Evolutionary conservation across 2,797 vertebrate species (phyloP).

Genomic region (Anisognathus igniventris): DNA sequence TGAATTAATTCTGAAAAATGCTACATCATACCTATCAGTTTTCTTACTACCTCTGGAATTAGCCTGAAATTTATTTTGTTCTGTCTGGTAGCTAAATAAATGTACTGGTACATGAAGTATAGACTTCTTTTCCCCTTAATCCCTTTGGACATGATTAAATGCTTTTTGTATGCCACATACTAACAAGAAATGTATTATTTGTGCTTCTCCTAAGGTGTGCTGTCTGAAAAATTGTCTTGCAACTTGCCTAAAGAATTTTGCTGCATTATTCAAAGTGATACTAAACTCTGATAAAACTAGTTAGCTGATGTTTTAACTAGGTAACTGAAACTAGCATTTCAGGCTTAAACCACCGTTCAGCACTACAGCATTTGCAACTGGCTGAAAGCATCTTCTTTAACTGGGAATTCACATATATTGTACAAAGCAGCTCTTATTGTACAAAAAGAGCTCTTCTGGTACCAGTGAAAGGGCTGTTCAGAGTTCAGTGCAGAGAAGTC

Average conservation of each 20-base stretch:
- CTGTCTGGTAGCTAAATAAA: not conserved
- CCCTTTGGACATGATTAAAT: not conserved
- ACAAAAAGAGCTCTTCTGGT: not conserved
- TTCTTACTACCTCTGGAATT: not conserved
- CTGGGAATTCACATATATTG: not conserved
- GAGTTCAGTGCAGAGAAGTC: not conserved
- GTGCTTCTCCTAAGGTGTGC: not conserved
- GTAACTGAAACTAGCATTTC: not conserved
- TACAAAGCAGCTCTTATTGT: not conserved
- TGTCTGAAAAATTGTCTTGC: not conserved
- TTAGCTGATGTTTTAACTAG: not conserved
- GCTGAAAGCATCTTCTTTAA: not conserved
- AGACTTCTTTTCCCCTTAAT: not conserved
- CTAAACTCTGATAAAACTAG: not conserved
- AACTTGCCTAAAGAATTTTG: not conserved
- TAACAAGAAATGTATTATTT: not conserved
- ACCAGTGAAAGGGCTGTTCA: not conserved
- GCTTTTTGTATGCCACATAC: not conserved
- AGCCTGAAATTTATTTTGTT: not conserved
- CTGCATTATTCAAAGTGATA: not conserved
- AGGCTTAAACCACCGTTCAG: not conserved
- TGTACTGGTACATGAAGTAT: not conserved
- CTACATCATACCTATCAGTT: not conserved
- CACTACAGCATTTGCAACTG: not conserved
- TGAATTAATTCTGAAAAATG: not conserved